phyloP scores from a whole-genome alignment of 1,140 invertebrate genomes.

The Euura saliciscinereae region DNA sequence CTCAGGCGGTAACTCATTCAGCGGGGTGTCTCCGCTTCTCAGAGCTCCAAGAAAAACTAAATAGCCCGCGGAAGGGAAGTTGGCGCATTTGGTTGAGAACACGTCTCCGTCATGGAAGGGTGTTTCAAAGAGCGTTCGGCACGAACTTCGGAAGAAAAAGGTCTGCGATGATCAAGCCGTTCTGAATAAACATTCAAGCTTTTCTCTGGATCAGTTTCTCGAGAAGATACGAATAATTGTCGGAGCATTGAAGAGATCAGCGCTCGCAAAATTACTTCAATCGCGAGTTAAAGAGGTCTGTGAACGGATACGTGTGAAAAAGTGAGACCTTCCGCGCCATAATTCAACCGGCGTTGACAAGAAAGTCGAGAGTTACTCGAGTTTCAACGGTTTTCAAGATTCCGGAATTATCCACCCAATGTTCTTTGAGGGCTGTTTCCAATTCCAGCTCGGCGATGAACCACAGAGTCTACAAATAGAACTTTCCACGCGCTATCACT shows the following conservation, averaged over 20 bases:
- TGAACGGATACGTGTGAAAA: not conserved
- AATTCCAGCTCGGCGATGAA: not conserved
- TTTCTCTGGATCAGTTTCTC: too few species aligned
- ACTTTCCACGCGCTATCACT: not conserved
- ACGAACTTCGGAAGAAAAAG: too few species aligned
- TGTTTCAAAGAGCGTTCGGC: not conserved
- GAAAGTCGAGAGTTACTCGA: not conserved
- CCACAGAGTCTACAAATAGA: not conserved
- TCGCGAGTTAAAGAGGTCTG: not conserved
- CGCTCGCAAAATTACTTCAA: not conserved
- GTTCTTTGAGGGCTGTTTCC: not conserved
- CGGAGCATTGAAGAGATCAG: too few species aligned
- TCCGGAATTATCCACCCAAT: not conserved
- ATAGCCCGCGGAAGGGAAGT: slow-evolving; percentile 19
- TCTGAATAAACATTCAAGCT: too few species aligned
- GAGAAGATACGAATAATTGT: too few species aligned
- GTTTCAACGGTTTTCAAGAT: not conserved
- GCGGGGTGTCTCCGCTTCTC: slow-evolving; percentile 13
- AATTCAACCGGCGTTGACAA: slow-evolving; percentile 5
- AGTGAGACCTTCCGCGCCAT: slow-evolving; percentile 4
- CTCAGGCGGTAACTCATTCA: slow-evolving; percentile 35
- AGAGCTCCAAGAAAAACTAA: slow-evolving; percentile 26
- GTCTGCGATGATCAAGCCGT: too few species aligned
- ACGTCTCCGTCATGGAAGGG: not conserved
- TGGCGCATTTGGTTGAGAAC: not conserved